Percentiles rank a stretch among this genome's conserved stretches.
phyloP scores from a whole-genome alignment of 2,113 vertebrate genomes.

The Scytalopus superciliaris region DNA sequence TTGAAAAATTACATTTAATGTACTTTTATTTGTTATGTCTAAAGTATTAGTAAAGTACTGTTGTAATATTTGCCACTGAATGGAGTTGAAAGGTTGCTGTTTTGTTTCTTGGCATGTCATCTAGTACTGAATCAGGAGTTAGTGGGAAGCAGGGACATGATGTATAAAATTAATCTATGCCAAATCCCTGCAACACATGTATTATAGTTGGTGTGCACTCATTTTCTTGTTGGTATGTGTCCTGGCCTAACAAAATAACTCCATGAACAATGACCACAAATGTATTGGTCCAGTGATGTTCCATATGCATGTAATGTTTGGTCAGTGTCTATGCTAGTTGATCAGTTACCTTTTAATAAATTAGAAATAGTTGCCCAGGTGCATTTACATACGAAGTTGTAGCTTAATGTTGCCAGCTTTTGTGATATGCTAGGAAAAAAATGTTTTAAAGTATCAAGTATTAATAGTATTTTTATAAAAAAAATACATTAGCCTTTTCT shows the following conservation, averaged over 20 bases:
- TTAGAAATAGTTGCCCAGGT: background rate
- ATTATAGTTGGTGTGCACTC: background rate
- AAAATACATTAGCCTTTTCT: background rate
- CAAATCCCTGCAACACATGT: background rate
- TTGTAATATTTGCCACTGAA: background rate
- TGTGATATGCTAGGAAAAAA: background rate
- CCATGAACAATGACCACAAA: background rate
- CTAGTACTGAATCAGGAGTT: background rate
- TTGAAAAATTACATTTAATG: background rate
- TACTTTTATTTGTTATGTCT: background rate
- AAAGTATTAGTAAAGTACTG: background rate
- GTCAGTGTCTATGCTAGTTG: background rate
- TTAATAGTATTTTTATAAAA: background rate
- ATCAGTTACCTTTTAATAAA: background rate
- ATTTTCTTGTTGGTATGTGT: background rate
- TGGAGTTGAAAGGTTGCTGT: background rate
- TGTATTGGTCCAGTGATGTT: background rate
- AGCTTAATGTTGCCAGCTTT: background rate
- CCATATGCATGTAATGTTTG: background rate
- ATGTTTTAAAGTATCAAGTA: background rate
- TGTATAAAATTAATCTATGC: background rate
- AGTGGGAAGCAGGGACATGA: background rate
- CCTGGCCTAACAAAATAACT: background rate
- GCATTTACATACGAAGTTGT: background rate
- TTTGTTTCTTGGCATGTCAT: background rate